Percentiles rank a stretch among this genome's conserved stretches.
phyloP scores from a whole-genome alignment of 2,888 invertebrate genomes.

The Ellobium chinense region DNA sequence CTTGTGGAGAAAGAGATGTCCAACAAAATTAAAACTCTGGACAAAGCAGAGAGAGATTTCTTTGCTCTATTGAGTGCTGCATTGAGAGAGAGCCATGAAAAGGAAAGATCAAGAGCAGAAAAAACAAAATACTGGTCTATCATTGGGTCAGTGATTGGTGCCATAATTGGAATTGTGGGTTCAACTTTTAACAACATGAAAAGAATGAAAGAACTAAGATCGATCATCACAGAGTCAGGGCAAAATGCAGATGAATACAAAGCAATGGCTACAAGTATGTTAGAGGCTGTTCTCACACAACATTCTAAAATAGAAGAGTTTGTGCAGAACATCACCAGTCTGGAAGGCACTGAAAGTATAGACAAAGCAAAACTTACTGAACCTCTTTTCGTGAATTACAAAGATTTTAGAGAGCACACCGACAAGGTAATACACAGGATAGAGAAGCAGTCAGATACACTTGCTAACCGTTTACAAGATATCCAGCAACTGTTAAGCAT shows the following conservation, averaged over 20 bases:
- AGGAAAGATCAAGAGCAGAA: conserved; percentile 89
- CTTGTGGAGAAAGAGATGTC: conserved; percentile 80
- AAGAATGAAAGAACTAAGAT: conserved; percentile 84
- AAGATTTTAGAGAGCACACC: conserved; percentile 52
- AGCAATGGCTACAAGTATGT: conserved; percentile 1
- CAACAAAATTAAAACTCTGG: conserved; percentile 84
- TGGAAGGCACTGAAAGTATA: background rate
- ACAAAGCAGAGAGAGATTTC: conserved; percentile 85
- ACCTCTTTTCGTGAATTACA: conserved; percentile 10
- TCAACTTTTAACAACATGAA: conserved; percentile 85
- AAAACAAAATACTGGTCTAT: conserved; percentile 92
- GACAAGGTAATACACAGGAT: conserved; percentile 55
- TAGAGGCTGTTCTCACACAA: conserved; percentile 9
- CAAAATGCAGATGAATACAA: conserved; percentile 55
- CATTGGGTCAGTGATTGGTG: conserved; percentile 86
- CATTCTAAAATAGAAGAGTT: conserved; percentile 32
- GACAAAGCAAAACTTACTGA: background rate
- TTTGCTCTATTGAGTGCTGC: conserved; percentile 87
- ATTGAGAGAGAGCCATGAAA: conserved; percentile 89
- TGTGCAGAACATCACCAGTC: background rate
- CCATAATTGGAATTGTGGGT: conserved; percentile 83
- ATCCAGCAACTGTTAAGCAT: conserved; percentile 64
- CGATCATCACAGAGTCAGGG: conserved; percentile 81
- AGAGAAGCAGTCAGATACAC: conserved; percentile 62
- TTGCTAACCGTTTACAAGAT: conserved; percentile 69